These are phyloP conservation scores for Rhagologus leucostigma DNA, from an alignment of 2,113 vertebrate species.

Conservation along the genomic window DNA sequence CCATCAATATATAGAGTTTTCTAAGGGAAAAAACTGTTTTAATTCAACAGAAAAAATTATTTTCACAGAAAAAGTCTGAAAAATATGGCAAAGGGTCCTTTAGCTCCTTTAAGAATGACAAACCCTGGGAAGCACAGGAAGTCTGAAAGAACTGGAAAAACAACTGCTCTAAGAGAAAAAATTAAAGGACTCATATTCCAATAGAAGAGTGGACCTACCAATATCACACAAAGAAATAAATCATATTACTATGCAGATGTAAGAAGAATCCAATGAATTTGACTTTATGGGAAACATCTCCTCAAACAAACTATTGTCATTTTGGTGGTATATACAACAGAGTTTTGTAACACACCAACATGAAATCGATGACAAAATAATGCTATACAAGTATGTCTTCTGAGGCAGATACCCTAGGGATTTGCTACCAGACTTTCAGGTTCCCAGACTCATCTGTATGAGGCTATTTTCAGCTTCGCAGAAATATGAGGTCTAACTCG, in stretches of 20 bases:
- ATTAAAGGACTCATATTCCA: not conserved
- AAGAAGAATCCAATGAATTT: not conserved
- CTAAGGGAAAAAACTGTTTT: not conserved
- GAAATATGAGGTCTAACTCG: not conserved
- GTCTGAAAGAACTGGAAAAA: not conserved
- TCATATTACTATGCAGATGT: not conserved
- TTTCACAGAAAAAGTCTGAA: not conserved
- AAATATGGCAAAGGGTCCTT: not conserved
- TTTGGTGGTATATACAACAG: not conserved
- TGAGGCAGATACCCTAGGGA: not conserved
- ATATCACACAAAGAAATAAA: not conserved
- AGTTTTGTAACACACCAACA: not conserved
- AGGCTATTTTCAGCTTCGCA: not conserved
- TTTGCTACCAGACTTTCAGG: not conserved
- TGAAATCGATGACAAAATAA: not conserved
- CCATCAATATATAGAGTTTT: not conserved
- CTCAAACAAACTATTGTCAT: not conserved
- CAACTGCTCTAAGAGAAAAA: not conserved
- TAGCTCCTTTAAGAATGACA: not conserved
- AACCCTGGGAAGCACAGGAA: not conserved
- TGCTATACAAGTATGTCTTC: accelerated
- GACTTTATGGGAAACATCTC: not conserved
- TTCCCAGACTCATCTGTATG: not conserved
- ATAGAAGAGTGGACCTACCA: not conserved
- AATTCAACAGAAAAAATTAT: not conserved